A percentile compares a stretch with the other conserved stretches of the same genome.
Conservation (phyloP, 2,113 vertebrate genomes). For the Bubo blakistoni region DNA sequence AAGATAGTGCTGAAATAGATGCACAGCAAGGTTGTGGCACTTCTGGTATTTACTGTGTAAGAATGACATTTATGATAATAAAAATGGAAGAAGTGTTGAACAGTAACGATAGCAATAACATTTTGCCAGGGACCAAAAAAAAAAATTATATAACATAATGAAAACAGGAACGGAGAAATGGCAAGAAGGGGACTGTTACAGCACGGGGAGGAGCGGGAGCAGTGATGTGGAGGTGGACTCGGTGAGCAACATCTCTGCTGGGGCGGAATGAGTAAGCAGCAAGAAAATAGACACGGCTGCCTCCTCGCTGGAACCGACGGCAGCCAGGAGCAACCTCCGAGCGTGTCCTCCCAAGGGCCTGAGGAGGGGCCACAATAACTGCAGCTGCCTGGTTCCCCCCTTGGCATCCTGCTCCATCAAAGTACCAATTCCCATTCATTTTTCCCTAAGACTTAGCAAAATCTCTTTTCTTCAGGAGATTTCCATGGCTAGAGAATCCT, state of each 20-base stretch:
- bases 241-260: background rate
- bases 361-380: background rate
- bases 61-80: constrained; percentile 19
- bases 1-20: background rate
- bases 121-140: background rate
- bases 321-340: fast-evolving
- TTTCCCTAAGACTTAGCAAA: background rate
- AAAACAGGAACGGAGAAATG: background rate
- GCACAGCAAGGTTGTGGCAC: background rate
- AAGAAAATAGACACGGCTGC: fast-evolving
- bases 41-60: background rate
- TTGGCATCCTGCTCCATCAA: background rate
- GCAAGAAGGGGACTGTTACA: background rate
- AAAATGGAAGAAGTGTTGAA: background rate
- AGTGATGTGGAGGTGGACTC: fast-evolving
- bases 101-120: background rate
- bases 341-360: fast-evolving
- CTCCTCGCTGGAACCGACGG: fast-evolving
- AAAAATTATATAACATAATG: background rate
- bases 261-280: background rate
- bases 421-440: background rate
- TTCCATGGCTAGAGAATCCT: background rate
- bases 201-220: background rate
- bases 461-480: background rate
- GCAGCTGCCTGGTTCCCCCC: too few relatives aligned